Percentiles rank a stretch among this genome's conserved stretches.
These are phyloP conservation scores for Aulostomus chinensis DNA, from an alignment of 2,797 vertebrate species.

Conservation along the genomic window DNA sequence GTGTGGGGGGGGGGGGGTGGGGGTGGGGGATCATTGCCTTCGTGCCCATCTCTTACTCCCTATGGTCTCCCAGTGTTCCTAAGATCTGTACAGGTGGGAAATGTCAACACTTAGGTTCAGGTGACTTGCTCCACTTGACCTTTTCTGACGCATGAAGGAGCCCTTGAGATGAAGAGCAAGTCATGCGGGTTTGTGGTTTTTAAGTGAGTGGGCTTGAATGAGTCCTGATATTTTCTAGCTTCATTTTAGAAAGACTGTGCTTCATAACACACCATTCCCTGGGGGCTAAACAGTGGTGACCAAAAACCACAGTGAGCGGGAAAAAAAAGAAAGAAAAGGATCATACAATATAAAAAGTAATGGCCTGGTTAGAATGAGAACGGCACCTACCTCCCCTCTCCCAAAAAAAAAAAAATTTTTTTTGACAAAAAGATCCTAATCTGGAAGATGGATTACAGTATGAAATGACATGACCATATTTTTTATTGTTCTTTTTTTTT, in stretches of 20 bases:
- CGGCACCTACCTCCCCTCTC: conserved; percentile 1
- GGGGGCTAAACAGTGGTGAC: conserved; percentile 10
- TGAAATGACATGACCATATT: conserved; percentile 5
- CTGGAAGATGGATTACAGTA: conserved; percentile 16
- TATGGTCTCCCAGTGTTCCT: too few relatives aligned
- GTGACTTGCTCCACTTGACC: conserved; percentile 63
- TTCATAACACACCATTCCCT: conserved; percentile 8
- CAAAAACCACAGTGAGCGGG: conserved; percentile 29
- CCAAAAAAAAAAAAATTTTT: too few relatives aligned
- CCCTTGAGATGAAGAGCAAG: conserved; percentile 26
- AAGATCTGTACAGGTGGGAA: conserved; percentile 29
- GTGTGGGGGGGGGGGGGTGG: too few relatives aligned
- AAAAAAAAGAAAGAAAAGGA: conserved; percentile 8
- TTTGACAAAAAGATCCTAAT: conserved; percentile 22
- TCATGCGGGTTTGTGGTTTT: conserved; percentile 18
- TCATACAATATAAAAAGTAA: conserved; percentile 8
- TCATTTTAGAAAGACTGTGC: conserved; percentile 35
- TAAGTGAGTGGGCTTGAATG: conserved; percentile 17
- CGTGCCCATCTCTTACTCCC: too few relatives aligned
- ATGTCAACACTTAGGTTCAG: conserved; percentile 54
- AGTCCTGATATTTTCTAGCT: conserved; percentile 17
- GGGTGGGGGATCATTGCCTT: too few relatives aligned
- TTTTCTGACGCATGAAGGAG: conserved; percentile 43
- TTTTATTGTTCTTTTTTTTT: too few relatives aligned
- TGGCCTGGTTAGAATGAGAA: conserved; percentile 15